A percentile compares a stretch with the other conserved stretches of the same genome.
phyloP scores from a whole-genome alignment of 2,888 invertebrate genomes.

The Temnothorax rugatulus region DNA sequence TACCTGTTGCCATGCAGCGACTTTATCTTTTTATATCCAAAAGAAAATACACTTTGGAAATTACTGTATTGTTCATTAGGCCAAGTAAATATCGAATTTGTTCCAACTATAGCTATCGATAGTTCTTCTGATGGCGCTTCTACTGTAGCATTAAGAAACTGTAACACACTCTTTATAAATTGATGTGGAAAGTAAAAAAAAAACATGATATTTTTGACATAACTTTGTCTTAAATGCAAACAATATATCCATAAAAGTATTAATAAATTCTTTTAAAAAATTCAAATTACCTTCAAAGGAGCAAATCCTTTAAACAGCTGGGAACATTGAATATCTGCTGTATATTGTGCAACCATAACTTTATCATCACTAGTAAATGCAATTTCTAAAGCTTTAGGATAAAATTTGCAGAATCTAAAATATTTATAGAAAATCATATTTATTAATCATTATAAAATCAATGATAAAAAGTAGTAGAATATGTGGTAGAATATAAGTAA shows the following conservation, averaged over 20 bases:
- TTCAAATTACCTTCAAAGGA: conserved; percentile 54
- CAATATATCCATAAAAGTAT: not conserved
- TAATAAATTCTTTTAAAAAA: not conserved
- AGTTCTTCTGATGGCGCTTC: conserved; percentile 55
- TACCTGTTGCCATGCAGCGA: conserved; percentile 76
- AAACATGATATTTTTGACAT: not conserved
- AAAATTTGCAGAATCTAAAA: conserved; percentile 67
- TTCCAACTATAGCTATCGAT: conserved; percentile 72
- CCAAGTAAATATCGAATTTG: conserved; percentile 74
- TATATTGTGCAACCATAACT: conserved; percentile 51
- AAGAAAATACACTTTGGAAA: conserved; percentile 63
- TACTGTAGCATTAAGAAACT: conserved; percentile 70
- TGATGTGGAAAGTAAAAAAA: not conserved
- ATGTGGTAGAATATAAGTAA: conserved; percentile 6
- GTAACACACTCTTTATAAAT: conserved; percentile 30
- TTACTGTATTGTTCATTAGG: conserved; percentile 66
- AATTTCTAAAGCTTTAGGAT: conserved; percentile 61
- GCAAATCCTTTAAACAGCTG: conserved; percentile 68
- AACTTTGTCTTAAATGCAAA: not conserved
- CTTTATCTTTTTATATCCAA: conserved; percentile 75
- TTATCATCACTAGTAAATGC: conserved; percentile 61
- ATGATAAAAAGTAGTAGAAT: conserved; percentile 12
- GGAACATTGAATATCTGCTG: conserved; percentile 66
- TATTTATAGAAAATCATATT: not conserved
- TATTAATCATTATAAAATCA: not conserved